A percentile compares a stretch with the other conserved stretches of the same genome.
Evolutionary conservation across 2,797 vertebrate genomes (phyloP).

Genomic region (Catharus ustulatus): DNA sequence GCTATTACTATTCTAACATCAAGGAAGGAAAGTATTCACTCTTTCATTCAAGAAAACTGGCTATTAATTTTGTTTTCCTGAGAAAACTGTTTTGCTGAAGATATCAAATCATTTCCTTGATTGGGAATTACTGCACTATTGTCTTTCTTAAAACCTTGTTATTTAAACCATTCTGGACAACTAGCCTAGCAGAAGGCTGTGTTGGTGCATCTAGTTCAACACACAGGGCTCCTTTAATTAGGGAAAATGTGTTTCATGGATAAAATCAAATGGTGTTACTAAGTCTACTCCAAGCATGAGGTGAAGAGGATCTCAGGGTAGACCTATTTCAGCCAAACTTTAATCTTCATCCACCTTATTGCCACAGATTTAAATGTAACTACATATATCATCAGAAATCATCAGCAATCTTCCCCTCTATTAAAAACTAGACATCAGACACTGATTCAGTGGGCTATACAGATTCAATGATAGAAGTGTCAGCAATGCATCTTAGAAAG

Average conservation of each 20-base stretch:
- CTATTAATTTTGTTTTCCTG: not conserved
- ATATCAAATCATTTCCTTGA: not conserved
- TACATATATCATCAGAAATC: not conserved
- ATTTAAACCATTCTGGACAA: not conserved
- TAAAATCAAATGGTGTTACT: not conserved
- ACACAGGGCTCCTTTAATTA: not conserved
- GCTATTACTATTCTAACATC: not conserved
- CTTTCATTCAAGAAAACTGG: not conserved
- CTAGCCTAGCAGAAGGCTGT: not conserved
- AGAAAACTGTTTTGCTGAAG: not conserved
- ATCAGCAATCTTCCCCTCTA: conserved; percentile 3
- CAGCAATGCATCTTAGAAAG: not conserved
- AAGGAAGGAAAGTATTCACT: not conserved
- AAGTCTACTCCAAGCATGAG: not conserved
- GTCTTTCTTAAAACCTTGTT: not conserved
- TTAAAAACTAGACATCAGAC: conserved; percentile 17
- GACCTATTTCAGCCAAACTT: not conserved
- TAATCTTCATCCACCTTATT: not conserved
- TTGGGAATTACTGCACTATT: not conserved
- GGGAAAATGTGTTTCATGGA: not conserved
- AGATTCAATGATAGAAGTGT: not conserved
- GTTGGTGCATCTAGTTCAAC: not conserved
- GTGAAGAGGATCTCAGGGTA: not conserved
- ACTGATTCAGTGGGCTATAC: not conserved
- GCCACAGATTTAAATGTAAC: conserved; percentile 16